Evolutionary conservation across 2,797 vertebrate species (phyloP).

Genomic region (Macropus fuliginosus): DNA sequence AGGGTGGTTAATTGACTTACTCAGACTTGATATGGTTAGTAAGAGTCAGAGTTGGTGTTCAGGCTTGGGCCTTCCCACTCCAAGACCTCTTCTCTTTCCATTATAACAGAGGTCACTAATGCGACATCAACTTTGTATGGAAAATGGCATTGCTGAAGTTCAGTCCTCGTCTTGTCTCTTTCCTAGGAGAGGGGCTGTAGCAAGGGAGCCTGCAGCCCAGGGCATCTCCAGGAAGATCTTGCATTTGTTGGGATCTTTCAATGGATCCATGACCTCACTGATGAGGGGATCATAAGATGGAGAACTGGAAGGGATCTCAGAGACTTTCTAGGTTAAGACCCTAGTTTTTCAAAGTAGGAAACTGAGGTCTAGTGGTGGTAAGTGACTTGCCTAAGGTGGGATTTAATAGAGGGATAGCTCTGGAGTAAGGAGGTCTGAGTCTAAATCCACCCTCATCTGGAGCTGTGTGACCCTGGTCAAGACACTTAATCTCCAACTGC

Average conservation of each 20-base stretch:
- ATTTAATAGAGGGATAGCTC: neutral
- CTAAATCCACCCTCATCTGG: neutral
- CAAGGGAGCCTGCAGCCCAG: conserved; percentile 63
- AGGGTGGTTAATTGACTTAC: neutral
- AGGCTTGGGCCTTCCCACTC: neutral
- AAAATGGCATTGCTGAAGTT: neutral
- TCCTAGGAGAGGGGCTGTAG: conserved; percentile 33
- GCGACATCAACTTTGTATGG: neutral
- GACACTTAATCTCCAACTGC: neutral
- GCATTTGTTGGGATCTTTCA: conserved; percentile 16
- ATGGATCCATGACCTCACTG: neutral
- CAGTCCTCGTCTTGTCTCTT: neutral
- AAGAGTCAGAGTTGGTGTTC: neutral
- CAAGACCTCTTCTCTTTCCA: neutral
- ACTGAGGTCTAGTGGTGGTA: neutral
- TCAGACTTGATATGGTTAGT: neutral
- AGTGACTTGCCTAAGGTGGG: neutral
- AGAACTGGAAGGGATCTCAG: neutral
- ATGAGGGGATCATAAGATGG: neutral
- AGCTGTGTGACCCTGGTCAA: neutral
- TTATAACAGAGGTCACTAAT: neutral
- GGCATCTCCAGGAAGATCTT: conserved; percentile 57
- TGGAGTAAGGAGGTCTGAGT: neutral
- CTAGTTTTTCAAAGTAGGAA: neutral
- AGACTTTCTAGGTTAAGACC: neutral